phyloP scores from a whole-genome alignment of 2,888 invertebrate genomes.

The Protodeltote pygarga region DNA sequence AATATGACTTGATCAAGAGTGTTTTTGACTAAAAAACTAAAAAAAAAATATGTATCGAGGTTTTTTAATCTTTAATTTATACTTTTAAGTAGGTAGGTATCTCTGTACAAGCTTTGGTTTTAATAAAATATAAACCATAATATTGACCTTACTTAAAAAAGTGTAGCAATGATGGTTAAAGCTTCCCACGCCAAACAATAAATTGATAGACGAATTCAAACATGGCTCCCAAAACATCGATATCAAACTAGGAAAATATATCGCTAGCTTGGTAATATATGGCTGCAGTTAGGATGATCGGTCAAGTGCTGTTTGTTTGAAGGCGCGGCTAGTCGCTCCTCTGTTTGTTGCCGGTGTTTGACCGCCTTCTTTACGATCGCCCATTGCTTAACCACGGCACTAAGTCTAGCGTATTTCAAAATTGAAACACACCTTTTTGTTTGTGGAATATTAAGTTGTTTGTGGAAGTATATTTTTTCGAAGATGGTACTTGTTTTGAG shows the following conservation, averaged over 20 bases:
- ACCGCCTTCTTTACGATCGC: constrained; percentile 77
- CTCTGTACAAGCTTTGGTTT: too few species aligned
- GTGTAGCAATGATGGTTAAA: too few species aligned
- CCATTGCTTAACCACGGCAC: constrained; percentile 49
- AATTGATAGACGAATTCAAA: not conserved
- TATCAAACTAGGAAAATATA: constrained; percentile 35
- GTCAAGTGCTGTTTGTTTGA: constrained; percentile 77
- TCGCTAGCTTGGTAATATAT: constrained; percentile 53
- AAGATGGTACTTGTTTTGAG: constrained; percentile 6
- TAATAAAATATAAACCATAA: too few species aligned
- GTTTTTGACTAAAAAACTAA: too few species aligned
- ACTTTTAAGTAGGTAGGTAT: too few species aligned
- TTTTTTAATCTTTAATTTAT: too few species aligned
- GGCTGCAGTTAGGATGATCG: constrained; percentile 69
- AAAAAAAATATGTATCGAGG: too few species aligned
- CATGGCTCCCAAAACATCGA: constrained; percentile 16
- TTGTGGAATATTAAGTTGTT: too few species aligned
- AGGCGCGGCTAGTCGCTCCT: constrained; percentile 76
- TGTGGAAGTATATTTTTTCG: constrained; percentile 20
- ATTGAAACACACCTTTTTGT: constrained; percentile 38
- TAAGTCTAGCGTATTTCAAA: constrained; percentile 42
- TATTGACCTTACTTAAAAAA: too few species aligned
- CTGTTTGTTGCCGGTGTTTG: constrained; percentile 78
- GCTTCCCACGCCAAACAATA: not conserved
- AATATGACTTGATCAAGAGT: too few species aligned